Conservation (phyloP, 2,113 vertebrate species). For the human (Homo sapiens) region DNA sequence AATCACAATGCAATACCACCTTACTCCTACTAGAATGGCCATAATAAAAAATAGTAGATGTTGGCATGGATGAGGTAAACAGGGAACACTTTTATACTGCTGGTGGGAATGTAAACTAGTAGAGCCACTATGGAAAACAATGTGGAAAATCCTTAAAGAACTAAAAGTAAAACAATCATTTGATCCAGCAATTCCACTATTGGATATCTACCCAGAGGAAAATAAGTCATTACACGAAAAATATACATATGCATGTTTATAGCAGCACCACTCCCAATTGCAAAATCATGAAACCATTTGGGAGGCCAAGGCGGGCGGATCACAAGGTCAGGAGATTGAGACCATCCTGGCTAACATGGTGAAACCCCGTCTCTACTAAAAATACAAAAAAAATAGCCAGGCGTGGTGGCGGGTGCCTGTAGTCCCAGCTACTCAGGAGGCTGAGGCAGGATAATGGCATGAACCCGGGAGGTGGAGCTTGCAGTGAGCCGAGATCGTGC, state of each 20-base stretch:
- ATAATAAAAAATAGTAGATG: not conserved
- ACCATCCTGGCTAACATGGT: no score
- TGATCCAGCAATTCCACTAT: not conserved
- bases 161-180: not conserved
- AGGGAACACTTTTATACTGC: not conserved
- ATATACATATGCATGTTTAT: not conserved
- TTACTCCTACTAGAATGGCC: not conserved
- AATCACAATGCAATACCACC: not conserved
- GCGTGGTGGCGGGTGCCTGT: no score
- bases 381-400: no score
- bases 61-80: not conserved
- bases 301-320: no score
- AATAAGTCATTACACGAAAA: not conserved
- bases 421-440: no score
- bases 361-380: no score
- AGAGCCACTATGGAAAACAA: not conserved
- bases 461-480: no score
- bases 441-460: no score
- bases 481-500: no score
- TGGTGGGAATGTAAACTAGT: not conserved
- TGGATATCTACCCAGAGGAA: not conserved
- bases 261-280: not conserved
- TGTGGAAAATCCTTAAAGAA: not conserved
- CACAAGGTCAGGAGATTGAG: no score
- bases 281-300: not conserved